Evolutionary conservation across 2,113 vertebrate species (phyloP).

Genomic region (Psittacula cyanocephala): DNA sequence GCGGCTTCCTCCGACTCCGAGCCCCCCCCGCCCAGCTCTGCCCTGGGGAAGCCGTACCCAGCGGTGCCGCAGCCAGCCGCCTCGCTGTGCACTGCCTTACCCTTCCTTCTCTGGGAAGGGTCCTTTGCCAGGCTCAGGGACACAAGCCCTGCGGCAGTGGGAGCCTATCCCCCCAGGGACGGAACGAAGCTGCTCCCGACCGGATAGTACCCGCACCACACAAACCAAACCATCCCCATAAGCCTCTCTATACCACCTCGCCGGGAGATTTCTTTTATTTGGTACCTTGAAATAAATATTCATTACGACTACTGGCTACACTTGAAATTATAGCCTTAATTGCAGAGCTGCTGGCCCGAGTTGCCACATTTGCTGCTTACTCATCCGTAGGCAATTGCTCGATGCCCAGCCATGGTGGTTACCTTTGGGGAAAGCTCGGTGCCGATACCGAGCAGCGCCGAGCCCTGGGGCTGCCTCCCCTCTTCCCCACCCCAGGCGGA

Average conservation of each 20-base stretch:
- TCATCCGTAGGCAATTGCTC: neutral
- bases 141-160: neutral
- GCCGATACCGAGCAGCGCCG: neutral
- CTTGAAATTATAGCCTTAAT: constrained; percentile 48
- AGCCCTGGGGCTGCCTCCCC: neutral
- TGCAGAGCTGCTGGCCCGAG: constrained; percentile 16
- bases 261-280: neutral
- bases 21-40: neutral
- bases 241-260: accelerated
- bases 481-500: neutral
- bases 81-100: neutral
- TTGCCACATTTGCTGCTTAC: constrained; percentile 18
- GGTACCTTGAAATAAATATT: constrained; percentile 42
- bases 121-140: neutral
- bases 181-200: neutral
- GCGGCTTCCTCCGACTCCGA: neutral
- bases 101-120: neutral
- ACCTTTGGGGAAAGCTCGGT: neutral
- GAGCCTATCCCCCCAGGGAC: neutral
- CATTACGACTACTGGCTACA: constrained; percentile 5
- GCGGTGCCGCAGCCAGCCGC: neutral
- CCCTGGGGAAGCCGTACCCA: neutral
- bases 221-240: neutral
- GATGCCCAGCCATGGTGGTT: neutral
- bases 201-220: accelerated